Base-by-base conservation (phyloP, 2,888 invertebrate species). In the Dioctria rufipes region DNA sequence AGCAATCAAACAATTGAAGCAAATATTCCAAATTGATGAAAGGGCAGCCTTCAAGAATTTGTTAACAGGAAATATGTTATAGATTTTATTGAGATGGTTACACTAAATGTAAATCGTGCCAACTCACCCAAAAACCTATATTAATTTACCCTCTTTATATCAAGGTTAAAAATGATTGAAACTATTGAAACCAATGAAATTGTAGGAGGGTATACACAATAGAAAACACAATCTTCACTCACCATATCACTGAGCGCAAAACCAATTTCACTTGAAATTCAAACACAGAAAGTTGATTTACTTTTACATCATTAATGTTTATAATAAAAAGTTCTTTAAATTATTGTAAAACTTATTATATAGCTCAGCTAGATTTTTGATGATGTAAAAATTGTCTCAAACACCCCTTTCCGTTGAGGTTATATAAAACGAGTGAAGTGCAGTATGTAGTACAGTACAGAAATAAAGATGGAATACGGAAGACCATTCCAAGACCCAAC, bases 201-300 rank as follows among this genome's bases (percentile, higher is more conserved):
- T 43, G 39, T 11, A 25, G 60, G 66, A 51, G 43, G 46, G 5
- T 37, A 77, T 37, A 2, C 25, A 46, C 5, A 39, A 51, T 9
- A 2, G 87, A 83, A 81, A 85, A 8, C 39, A 4, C 4, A 63
- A 9, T 39, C 25, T 9, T 58, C 51, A 93, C 94, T 92, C 92
- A 98, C 97, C 98, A 99, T 93, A 98, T 95, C 87, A 98, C 98
- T 90, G 98, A 98, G 90, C 98, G 96, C 90, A 98, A 95, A 91
- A 98, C 98, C 98, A 99, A 98, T 89, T 92, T 93, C 90, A 91
- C 87, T 92, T 92, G 90, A 86, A 87, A 83, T 83, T 73, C 13
- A 42, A 78, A 81, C 25, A 25, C 25, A 81, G 67, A 84, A 75
- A 54, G n/a, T n/a, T 58, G 3, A 43, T 65, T 67, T 67, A 78